These are phyloP conservation scores for Panulirus ornatus DNA, from an alignment of 1,140 invertebrate genomes.

Conservation along the genomic window DNA sequence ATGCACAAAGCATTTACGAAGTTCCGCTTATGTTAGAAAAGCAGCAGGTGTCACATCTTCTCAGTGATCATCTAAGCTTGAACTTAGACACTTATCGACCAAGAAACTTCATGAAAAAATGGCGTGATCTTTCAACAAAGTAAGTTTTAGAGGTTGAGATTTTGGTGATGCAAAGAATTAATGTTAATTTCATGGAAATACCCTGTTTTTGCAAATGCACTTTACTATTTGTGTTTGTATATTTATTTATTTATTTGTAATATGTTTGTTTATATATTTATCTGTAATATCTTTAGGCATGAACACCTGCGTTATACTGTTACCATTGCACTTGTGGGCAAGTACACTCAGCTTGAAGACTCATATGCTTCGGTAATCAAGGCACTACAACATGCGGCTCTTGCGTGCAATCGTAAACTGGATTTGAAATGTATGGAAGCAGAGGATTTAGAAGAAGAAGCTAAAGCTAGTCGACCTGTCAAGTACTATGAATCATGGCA, in stretches of 20 bases:
- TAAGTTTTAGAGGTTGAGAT: conserved; percentile 78
- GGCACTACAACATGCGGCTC: conserved; percentile 94
- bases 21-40: conserved; percentile 96
- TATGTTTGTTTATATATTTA: no score
- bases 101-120: conserved; percentile 90
- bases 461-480: conserved; percentile 86
- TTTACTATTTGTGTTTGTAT: no score
- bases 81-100: conserved; percentile 84
- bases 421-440: conserved; percentile 84
- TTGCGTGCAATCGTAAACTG: conserved; percentile 90
- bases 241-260: no score
- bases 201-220: no score
- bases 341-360: conserved; percentile 97
- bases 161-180: no score
- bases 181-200: no score
- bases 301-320: conserved; percentile 89
- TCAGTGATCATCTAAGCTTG: conserved; percentile 90
- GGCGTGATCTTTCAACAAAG: conserved; percentile 90
- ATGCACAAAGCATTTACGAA: conserved; percentile 95
- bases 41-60: conserved; percentile 92
- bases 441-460: conserved; percentile 89
- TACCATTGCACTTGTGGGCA: conserved; percentile 97
- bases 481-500: conserved; percentile 97
- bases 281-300: conserved; percentile 81
- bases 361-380: conserved; percentile 98